These are phyloP conservation scores for Colletes latitarsis DNA, from an alignment of 1,140 invertebrate genomes.

Conservation along the genomic window DNA sequence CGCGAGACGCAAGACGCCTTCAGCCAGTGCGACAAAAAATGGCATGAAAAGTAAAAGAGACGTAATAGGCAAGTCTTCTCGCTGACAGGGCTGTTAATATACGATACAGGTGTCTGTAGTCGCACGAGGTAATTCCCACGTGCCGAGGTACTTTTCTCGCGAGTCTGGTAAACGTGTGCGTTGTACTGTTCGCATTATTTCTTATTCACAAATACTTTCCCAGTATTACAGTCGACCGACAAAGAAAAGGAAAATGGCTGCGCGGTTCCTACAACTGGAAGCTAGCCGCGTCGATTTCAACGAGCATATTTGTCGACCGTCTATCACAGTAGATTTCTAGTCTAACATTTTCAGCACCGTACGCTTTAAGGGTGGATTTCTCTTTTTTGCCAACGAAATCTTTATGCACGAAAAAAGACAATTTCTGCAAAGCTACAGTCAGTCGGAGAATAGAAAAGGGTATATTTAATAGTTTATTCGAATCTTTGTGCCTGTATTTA, in stretches of 20 bases:
- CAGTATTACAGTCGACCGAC: conserved; percentile 63
- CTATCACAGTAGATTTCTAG: no score
- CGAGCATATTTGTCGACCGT: background rate
- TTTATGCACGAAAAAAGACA: no score
- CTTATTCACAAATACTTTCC: conserved; percentile 63
- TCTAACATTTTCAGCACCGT: no score
- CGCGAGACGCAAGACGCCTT: background rate
- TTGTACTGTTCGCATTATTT: conserved; percentile 32
- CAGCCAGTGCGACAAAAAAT: background rate
- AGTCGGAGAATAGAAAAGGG: no score
- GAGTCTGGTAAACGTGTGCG: conserved; percentile 30
- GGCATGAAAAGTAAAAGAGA: conserved; percentile 4
- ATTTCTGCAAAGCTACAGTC: no score
- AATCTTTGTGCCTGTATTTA: no score
- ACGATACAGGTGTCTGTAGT: background rate
- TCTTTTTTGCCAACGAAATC: no score
- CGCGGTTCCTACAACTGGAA: conserved; percentile 4
- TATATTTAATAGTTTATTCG: no score
- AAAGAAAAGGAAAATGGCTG: conserved; percentile 23
- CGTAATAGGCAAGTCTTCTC: background rate
- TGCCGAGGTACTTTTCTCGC: conserved; percentile 6
- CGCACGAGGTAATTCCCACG: conserved; percentile 5
- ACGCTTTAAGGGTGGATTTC: no score
- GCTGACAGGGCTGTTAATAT: background rate
- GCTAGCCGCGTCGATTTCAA: background rate